These are phyloP conservation scores for Thunnus albacares DNA, from an alignment of 2,797 vertebrate species.

Conservation along the genomic window DNA sequence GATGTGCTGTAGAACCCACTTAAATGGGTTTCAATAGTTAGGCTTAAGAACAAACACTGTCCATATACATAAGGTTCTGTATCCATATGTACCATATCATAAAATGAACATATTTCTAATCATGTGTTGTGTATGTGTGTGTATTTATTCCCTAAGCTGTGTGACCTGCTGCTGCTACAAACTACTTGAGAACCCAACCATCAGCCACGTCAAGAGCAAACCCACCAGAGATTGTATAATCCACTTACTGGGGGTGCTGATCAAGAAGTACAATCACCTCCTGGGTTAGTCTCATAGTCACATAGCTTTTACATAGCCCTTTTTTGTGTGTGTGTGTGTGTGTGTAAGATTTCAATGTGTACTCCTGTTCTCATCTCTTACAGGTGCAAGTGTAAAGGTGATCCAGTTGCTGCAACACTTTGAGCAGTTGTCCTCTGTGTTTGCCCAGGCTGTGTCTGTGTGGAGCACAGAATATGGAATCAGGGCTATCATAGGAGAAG, in stretches of 20 bases:
- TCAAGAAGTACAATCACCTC: constrained; percentile 93
- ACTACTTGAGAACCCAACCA: constrained; percentile 93
- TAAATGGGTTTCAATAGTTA: too few relatives aligned
- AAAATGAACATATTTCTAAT: neutral
- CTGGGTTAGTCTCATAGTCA: constrained; percentile 87
- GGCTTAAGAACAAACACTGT: too few relatives aligned
- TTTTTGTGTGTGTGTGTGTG: too few relatives aligned
- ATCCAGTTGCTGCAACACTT: constrained; percentile 96
- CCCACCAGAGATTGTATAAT: constrained; percentile 90
- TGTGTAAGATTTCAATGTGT: neutral
- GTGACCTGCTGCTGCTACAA: constrained; percentile 95
- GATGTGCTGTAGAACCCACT: too few relatives aligned
- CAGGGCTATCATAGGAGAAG: constrained; percentile 93
- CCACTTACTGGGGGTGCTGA: constrained; percentile 91
- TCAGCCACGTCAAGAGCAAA: constrained; percentile 91
- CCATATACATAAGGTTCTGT: too few relatives aligned
- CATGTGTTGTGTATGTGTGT: neutral
- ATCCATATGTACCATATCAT: neutral
- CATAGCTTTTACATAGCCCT: neutral
- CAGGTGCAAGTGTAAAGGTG: constrained; percentile 94
- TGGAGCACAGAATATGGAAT: constrained; percentile 95
- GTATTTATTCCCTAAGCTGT: constrained; percentile 82
- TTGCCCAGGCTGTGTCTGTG: constrained; percentile 91
- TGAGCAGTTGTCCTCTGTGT: constrained; percentile 92
- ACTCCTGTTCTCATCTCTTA: constrained; percentile 8